Percentiles rank a stretch among this genome's conserved stretches.
phyloP scores from a whole-genome alignment of 2,113 vertebrate genomes.

The Calidris pugnax region DNA sequence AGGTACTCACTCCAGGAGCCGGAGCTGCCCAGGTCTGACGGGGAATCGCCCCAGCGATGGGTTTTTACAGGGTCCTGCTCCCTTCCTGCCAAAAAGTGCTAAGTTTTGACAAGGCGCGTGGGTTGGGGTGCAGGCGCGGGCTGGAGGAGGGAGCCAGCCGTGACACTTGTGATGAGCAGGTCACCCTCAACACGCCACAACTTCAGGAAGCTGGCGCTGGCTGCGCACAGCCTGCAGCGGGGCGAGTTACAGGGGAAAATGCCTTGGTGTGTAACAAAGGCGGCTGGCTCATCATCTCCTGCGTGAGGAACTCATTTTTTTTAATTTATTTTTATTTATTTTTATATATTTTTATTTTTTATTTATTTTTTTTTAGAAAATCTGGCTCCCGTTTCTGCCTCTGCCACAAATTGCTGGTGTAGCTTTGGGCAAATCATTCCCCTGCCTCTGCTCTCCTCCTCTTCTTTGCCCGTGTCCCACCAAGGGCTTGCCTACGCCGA shows the following conservation, averaged over 20 bases:
- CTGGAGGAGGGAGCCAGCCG: neutral
- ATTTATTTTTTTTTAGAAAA: neutral
- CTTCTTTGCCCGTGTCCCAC: neutral
- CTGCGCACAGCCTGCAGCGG: neutral
- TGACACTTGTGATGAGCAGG: neutral
- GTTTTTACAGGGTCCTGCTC: neutral
- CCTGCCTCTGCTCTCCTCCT: neutral
- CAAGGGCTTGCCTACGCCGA: neutral
- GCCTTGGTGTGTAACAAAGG: conserved; percentile 23
- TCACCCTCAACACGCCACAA: neutral
- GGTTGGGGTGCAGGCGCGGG: neutral
- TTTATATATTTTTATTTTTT: neutral
- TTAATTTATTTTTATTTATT: no score
- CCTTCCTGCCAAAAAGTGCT: neutral
- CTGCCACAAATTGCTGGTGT: no score
- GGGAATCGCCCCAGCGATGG: neutral
- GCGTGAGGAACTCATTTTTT: no score
- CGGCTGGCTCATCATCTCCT: conserved; percentile 18
- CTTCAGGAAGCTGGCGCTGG: neutral
- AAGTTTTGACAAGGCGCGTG: accelerated
- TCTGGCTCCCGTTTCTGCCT: no score
- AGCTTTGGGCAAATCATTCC: no score
- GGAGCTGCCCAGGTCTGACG: neutral
- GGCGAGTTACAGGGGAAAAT: neutral
- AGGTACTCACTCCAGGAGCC: neutral